Base-by-base conservation (phyloP, 2,797 vertebrate genomes). In the Brachyrhaphis roseni region DNA sequence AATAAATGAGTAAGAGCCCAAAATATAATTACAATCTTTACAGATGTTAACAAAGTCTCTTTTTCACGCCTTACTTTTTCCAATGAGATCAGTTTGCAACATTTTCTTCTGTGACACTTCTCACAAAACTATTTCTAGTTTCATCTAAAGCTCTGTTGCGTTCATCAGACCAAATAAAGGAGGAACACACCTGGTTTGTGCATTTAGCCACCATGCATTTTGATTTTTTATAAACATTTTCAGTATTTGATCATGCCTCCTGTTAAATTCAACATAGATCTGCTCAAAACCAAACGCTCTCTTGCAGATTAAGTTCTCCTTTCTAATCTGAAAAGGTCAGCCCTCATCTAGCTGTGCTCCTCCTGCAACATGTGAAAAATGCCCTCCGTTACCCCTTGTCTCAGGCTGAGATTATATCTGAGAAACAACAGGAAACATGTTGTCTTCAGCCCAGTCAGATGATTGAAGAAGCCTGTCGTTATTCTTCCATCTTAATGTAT, bases 401-500 rank as follows among this genome's bases (percentile, higher is more conserved):
- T 43, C 55, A 3, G 73, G 43, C 74, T 75, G 74, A 81, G 73
- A 78, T 82, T 79, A 78, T 39, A 47, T 72, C 26, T 8, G 26
- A 64, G 62, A 16, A 74, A 45, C 70, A 43, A 74, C 73, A 70
- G 75, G 46, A 3, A 1, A 12, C 86, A 77, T 87, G 70, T 85
- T 82, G 34, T 76, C 68, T 80, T 79, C 78, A 84, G 34, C 81
- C 47, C 36, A 66, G 49, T 28, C 72, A 70, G 76, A 57, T 87
- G 80, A 88, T 78, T 76, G 78, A 78, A 72, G 76, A 80, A 77
- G n/a, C 41, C 34, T 79, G 76, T 20, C 78, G 66, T 57, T 83
- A 31, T 85, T 83, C 49, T 83, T 84, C 31, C 62, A 80, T 64
- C 46, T 90, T 84, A 47, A 70, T 72, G 66, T 68, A 13, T 90